Percentiles rank a stretch among this genome's conserved stretches.
phyloP scores from a whole-genome alignment of 2,797 vertebrate genomes.

The Hemibagrus guttatus region DNA sequence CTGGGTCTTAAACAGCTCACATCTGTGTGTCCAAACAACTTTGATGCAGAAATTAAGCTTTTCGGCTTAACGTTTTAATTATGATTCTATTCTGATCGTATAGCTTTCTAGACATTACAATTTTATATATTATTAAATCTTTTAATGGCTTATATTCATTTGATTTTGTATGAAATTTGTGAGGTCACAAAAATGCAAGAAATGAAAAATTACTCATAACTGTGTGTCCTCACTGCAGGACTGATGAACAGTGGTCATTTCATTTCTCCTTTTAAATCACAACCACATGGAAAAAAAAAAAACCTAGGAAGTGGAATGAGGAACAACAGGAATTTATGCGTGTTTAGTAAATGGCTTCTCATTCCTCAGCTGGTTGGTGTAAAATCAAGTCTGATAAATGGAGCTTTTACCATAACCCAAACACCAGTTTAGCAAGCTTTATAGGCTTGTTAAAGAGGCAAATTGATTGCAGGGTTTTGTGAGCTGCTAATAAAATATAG shows the following conservation, averaged over 20 bases:
- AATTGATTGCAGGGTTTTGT: constrained; percentile 21
- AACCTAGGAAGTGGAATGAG: not conserved
- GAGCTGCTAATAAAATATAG: constrained; percentile 7
- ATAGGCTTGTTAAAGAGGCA: constrained; percentile 32
- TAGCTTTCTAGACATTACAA: not conserved
- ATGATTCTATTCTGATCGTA: not conserved
- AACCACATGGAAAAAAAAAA: not conserved
- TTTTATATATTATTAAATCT: not conserved
- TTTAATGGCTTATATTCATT: not conserved
- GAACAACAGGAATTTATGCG: constrained; percentile 1
- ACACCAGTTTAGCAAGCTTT: constrained; percentile 28
- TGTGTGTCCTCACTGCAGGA: not conserved
- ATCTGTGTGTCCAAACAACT: not conserved
- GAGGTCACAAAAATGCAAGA: not conserved
- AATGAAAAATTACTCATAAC: not conserved
- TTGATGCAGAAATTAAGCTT: not conserved
- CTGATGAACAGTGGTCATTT: constrained; percentile 10
- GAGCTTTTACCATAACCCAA: constrained; percentile 18
- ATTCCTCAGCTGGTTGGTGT: constrained; percentile 4
- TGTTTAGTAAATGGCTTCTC: constrained; percentile 2
- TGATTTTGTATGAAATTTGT: not conserved
- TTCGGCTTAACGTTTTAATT: not conserved
- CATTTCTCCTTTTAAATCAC: not conserved
- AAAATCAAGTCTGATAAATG: constrained; percentile 28
- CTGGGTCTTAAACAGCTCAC: not conserved